phyloP scores from a whole-genome alignment of 2,888 invertebrate species.

The Galeopsomyia nigrocyanea region DNA sequence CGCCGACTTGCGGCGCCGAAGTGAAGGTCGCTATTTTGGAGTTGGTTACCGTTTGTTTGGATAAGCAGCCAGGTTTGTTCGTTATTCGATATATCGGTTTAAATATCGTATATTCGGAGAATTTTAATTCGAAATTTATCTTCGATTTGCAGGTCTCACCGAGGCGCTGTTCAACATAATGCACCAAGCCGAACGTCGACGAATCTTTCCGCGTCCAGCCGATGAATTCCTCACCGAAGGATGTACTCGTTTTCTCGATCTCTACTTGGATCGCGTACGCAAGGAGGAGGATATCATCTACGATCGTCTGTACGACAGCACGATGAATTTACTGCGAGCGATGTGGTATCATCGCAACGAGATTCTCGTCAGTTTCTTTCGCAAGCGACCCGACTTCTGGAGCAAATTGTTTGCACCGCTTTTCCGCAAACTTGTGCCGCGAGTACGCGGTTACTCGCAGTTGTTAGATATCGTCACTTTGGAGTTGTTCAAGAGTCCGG shows the following conservation, averaged over 20 bases:
- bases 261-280: slow-evolving; percentile 61
- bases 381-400: slow-evolving; percentile 66
- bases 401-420: slow-evolving; percentile 64
- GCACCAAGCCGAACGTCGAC: slow-evolving; percentile 64
- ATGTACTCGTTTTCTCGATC: slow-evolving; percentile 64
- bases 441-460: slow-evolving; percentile 63
- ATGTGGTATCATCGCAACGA: slow-evolving; percentile 68
- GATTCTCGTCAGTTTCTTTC: slow-evolving; percentile 66
- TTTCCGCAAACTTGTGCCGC: slow-evolving; percentile 59
- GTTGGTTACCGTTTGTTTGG: slow-evolving; percentile 68
- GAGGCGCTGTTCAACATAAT: slow-evolving; percentile 68
- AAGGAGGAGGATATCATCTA: slow-evolving; percentile 63
- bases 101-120: no score
- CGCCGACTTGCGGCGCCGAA: slow-evolving; percentile 69
- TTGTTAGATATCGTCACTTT: slow-evolving; percentile 65
- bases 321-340: slow-evolving; percentile 65
- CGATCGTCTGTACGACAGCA: slow-evolving; percentile 64
- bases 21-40: slow-evolving; percentile 69
- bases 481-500: slow-evolving; percentile 64
- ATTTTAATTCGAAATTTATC: no score
- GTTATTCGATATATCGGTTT: no score
- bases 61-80: slow-evolving; percentile 66
- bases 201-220: slow-evolving; percentile 65
- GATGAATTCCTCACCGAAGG: slow-evolving; percentile 66
- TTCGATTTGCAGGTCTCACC: slow-evolving; percentile 62